These are phyloP conservation scores for Drosophila monieri DNA, from an alignment of 2,888 invertebrate genomes.

Conservation along the genomic window DNA sequence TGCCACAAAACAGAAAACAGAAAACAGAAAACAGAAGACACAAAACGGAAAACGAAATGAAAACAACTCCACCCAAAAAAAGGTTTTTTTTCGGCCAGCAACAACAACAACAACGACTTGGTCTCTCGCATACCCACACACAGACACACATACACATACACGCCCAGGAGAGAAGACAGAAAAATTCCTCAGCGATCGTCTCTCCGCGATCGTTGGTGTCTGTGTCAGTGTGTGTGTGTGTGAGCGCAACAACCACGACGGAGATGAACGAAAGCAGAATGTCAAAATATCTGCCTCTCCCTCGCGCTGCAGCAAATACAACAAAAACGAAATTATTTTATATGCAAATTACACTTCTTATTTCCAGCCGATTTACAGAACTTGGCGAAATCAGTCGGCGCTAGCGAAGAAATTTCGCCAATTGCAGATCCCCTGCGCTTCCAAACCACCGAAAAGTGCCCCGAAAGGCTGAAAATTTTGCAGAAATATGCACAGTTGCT, in stretches of 20 bases:
- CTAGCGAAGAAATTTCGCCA: constrained; percentile 12
- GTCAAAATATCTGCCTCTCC: constrained; percentile 67
- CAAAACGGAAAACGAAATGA: constrained; percentile 58
- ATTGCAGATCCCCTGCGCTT: constrained; percentile 9
- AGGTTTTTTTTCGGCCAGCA: constrained; percentile 49
- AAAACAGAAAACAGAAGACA: constrained; percentile 54
- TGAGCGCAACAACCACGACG: constrained; percentile 62
- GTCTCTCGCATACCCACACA: background rate
- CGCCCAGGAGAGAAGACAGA: constrained; percentile 58
- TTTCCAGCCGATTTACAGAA: constrained; percentile 36
- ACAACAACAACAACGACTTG: constrained; percentile 39
- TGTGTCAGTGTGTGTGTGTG: constrained; percentile 9
- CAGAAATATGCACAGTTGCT: constrained; percentile 69
- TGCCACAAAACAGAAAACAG: constrained; percentile 19
- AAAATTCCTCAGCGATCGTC: constrained; percentile 66
- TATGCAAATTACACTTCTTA: constrained; percentile 59
- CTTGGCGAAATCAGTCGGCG: constrained; percentile 17
- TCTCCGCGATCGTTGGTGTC: background rate
- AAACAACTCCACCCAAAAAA: constrained; percentile 78
- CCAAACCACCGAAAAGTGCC: constrained; percentile 17
- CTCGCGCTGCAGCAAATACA: constrained; percentile 56
- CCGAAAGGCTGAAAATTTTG: constrained; percentile 46
- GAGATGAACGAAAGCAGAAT: constrained; percentile 77
- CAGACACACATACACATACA: background rate
- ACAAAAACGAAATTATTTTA: constrained; percentile 65